Percentiles rank a stretch among this genome's conserved stretches.
phyloP scores from a whole-genome alignment of 2,888 invertebrate genomes.

The Myopa tessellatipennis region DNA sequence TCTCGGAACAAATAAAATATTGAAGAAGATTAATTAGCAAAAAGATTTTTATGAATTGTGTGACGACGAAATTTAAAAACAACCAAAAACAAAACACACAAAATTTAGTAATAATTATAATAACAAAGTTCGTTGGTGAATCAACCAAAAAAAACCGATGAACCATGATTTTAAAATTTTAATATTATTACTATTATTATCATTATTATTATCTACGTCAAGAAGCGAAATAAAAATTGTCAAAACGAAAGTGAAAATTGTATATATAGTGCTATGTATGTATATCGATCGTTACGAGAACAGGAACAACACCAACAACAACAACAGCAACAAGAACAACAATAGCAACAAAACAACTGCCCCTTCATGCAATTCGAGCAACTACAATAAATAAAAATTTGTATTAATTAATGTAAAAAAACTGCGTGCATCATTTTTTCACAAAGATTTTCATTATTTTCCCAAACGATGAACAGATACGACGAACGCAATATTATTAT shows the following conservation, averaged over 20 bases:
- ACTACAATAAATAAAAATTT: no score
- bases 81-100: background rate
- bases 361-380: no score
- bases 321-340: no score
- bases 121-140: background rate
- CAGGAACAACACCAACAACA: no score
- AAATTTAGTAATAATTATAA: background rate
- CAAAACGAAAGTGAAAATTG: background rate
- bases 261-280: background rate
- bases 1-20: conserved; percentile 30
- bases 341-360: no score
- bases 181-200: no score
- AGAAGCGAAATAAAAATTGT: background rate
- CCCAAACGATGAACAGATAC: no score
- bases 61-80: conserved; percentile 16
- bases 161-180: background rate
- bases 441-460: no score
- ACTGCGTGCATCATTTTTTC: no score
- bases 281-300: background rate
- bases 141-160: background rate
- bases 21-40: background rate
- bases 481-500: no score
- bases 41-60: background rate
- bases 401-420: no score
- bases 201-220: background rate